Evolutionary conservation across 2,797 vertebrate genomes (phyloP).

Genomic region (Heteromormyrus szaboi): DNA sequence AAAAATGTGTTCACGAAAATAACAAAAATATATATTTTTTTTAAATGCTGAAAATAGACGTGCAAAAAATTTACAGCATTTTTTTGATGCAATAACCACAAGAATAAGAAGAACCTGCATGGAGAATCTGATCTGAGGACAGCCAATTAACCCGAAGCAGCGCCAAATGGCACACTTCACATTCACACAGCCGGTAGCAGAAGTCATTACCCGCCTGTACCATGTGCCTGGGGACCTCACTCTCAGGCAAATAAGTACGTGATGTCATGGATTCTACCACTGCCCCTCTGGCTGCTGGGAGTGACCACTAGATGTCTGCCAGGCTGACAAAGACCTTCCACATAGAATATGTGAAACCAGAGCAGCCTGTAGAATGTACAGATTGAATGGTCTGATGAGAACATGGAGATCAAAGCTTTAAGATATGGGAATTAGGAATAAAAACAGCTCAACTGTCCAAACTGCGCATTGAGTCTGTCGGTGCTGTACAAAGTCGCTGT

Average conservation of each 20-base stretch:
- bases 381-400: not conserved
- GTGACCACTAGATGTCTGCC: not conserved
- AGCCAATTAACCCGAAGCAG: not conserved
- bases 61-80: not conserved
- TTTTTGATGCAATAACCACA: not conserved
- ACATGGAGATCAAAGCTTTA: not conserved
- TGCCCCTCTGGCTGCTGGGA: not conserved
- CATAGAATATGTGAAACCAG: not conserved
- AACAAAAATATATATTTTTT: not conserved
- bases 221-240: not conserved
- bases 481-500: not conserved
- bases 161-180: not conserved
- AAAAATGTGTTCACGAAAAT: not conserved
- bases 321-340: not conserved
- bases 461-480: not conserved
- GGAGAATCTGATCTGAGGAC: not conserved
- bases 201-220: not conserved
- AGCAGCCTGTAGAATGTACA: not conserved
- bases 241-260: not conserved
- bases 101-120: not conserved
- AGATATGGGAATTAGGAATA: not conserved
- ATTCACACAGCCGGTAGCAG: not conserved
- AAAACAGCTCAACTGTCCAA: not conserved
- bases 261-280: not conserved
- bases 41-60: not conserved